phyloP scores from a whole-genome alignment of 2,888 invertebrate species.

The Ochlodes sylvanus region DNA sequence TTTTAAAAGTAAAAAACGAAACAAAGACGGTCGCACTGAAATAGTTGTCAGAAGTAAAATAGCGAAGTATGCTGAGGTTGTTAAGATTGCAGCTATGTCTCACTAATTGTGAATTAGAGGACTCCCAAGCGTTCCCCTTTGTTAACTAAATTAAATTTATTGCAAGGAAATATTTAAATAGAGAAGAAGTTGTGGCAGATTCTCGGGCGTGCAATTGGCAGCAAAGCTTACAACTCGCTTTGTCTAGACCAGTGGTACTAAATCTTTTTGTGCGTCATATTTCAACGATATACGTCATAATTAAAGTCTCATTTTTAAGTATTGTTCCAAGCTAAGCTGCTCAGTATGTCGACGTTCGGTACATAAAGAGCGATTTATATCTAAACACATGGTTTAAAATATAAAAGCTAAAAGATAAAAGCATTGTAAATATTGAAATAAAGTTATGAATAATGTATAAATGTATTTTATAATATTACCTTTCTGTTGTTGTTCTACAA shows the following conservation, averaged over 20 bases:
- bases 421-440: too few species aligned
- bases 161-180: slow-evolving; percentile 80
- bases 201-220: slow-evolving; percentile 68
- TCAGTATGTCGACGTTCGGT: too few species aligned
- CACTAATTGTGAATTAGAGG: slow-evolving; percentile 69
- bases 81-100: slow-evolving; percentile 68
- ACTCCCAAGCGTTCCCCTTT: slow-evolving; percentile 64
- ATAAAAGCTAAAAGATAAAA: too few species aligned
- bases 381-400: neutral
- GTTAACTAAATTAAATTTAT: slow-evolving; percentile 81
- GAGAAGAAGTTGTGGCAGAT: slow-evolving; percentile 58
- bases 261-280: slow-evolving; percentile 18
- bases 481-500: too few species aligned
- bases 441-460: too few species aligned
- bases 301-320: neutral
- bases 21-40: slow-evolving; percentile 32
- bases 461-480: too few species aligned
- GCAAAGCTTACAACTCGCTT: slow-evolving; percentile 63
- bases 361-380: too few species aligned
- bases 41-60: slow-evolving; percentile 36
- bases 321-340: neutral
- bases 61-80: slow-evolving; percentile 45
- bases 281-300: too few species aligned
- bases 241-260: slow-evolving; percentile 65
- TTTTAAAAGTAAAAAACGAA: slow-evolving; percentile 33